A percentile compares a stretch with the other conserved stretches of the same genome.
phyloP scores from a whole-genome alignment of 2,113 vertebrate genomes.

The Rhagologus leucostigma region DNA sequence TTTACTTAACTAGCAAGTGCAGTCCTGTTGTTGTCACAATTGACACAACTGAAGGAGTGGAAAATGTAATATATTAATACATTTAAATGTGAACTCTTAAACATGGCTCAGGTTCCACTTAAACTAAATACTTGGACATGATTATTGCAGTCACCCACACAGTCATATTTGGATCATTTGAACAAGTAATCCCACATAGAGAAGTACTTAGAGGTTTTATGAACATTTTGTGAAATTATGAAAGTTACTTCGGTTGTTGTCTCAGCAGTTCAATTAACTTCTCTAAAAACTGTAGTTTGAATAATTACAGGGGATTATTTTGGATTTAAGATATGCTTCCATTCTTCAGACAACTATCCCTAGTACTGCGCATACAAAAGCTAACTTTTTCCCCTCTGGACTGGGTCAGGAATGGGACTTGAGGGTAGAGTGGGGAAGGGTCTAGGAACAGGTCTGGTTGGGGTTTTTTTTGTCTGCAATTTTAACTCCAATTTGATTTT shows the following conservation, averaged over 20 bases:
- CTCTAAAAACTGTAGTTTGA: background rate
- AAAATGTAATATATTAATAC: background rate
- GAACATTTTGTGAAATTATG: background rate
- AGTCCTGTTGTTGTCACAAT: background rate
- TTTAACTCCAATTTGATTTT: background rate
- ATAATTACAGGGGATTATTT: background rate
- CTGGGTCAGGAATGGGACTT: background rate
- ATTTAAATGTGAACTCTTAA: background rate
- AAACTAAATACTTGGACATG: background rate
- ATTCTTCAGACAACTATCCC: background rate
- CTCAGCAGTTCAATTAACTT: background rate
- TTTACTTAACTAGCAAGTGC: background rate
- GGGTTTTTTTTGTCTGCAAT: background rate
- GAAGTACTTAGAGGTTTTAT: background rate
- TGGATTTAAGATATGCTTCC: background rate
- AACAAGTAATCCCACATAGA: background rate
- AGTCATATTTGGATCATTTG: background rate
- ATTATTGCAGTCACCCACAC: background rate
- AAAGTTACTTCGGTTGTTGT: background rate
- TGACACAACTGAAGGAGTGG: background rate
- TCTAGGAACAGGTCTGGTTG: background rate
- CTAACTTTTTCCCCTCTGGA: rapidly evolving
- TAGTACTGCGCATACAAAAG: background rate
- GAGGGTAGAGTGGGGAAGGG: background rate
- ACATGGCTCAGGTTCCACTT: background rate